Evolutionary conservation across 2,888 invertebrate species (phyloP).

Genomic region (Trichogramma evanescens): DNA sequence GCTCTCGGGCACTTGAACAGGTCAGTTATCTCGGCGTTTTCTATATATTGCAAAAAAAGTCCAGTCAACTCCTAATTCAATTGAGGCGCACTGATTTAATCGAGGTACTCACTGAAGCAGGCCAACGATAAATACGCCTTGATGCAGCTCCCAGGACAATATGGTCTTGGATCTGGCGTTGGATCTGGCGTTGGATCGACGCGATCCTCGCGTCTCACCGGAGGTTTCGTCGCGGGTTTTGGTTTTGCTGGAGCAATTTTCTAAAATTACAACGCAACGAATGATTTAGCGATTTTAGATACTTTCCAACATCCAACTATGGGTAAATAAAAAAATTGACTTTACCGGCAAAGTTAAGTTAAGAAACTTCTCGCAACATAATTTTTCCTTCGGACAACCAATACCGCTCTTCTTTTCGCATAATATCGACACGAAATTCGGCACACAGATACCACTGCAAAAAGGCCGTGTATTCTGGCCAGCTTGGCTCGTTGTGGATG

Average conservation of each 20-base stretch:
- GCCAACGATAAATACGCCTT: slow-evolving; percentile 83
- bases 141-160: slow-evolving; percentile 88
- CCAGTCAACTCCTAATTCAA: too few relatives aligned
- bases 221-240: slow-evolving; percentile 49
- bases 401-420: slow-evolving; percentile 72
- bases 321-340: neutral
- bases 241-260: slow-evolving; percentile 39
- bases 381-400: slow-evolving; percentile 69
- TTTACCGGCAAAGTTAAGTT: slow-evolving; percentile 33
- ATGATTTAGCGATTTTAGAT: neutral
- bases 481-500: slow-evolving; percentile 21
- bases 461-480: slow-evolving; percentile 55
- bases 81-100: neutral
- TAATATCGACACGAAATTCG: slow-evolving; percentile 79
- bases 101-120: slow-evolving; percentile 73
- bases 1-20: slow-evolving; percentile 81
- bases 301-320: neutral
- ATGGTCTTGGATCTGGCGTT: slow-evolving; percentile 67
- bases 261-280: neutral
- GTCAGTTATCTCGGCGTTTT: slow-evolving; percentile 85
- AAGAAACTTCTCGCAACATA: slow-evolving; percentile 73
- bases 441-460: slow-evolving; percentile 75
- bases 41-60: slow-evolving; percentile 46
- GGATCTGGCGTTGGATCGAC: slow-evolving; percentile 50
- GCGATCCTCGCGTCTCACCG: slow-evolving; percentile 36